phyloP scores from a whole-genome alignment of 2,113 vertebrate species.

The Capra hircus region DNA sequence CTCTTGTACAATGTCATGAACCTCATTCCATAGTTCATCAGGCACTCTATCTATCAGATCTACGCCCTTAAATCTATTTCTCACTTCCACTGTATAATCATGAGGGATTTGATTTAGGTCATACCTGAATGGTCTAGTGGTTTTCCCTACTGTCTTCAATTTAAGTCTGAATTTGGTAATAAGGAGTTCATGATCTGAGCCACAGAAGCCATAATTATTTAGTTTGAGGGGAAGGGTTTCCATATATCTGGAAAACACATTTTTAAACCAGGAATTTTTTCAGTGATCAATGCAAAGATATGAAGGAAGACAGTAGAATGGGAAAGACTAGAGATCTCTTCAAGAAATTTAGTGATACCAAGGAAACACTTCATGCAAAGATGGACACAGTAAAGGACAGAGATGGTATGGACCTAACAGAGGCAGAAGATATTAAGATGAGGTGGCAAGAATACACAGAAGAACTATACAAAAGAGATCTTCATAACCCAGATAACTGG shows the following conservation, averaged over 20 bases:
- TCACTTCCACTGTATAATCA: no score
- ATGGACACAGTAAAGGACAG: background rate
- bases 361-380: background rate
- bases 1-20: no score
- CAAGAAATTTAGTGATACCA: background rate
- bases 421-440: background rate
- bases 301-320: background rate
- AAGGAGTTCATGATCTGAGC: no score
- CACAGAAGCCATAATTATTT: background rate
- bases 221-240: background rate
- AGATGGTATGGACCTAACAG: background rate
- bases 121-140: no score
- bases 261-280: background rate
- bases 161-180: no score
- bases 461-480: background rate
- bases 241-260: background rate
- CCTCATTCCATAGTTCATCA: no score
- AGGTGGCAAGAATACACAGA: background rate
- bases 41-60: no score
- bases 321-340: background rate
- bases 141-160: no score
- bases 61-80: no score
- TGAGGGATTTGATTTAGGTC: no score
- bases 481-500: background rate
- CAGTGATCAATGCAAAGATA: background rate